Evolutionary conservation across 2,797 vertebrate genomes (phyloP).

Genomic region (Euthynnus affinis): DNA sequence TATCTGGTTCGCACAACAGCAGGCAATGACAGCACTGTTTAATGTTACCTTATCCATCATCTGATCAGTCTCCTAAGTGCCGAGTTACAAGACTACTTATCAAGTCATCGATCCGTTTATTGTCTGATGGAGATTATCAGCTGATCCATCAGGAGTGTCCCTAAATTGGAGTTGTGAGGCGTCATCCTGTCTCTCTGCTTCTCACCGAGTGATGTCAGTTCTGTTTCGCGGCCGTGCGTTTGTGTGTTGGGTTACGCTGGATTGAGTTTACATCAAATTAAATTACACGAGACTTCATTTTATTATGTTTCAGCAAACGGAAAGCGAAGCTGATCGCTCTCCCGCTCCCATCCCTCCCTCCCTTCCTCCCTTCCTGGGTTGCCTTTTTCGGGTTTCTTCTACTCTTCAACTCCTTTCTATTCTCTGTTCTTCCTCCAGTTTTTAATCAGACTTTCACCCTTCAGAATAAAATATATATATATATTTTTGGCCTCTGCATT

Average conservation of each 20-base stretch:
- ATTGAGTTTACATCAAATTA: slow-evolving; percentile 28
- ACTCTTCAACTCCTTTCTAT: background rate
- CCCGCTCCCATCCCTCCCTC: background rate
- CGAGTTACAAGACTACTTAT: background rate
- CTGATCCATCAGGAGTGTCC: slow-evolving; percentile 12
- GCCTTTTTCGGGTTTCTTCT: background rate
- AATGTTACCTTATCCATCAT: background rate
- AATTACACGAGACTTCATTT: slow-evolving; percentile 25
- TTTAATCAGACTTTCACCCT: background rate
- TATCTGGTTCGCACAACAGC: no score
- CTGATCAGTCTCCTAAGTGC: background rate
- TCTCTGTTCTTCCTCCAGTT: background rate
- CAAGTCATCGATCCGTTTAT: background rate
- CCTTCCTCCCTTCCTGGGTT: background rate
- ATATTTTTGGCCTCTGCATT: background rate
- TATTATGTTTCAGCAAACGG: slow-evolving; percentile 6
- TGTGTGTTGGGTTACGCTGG: background rate
- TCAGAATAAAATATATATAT: no score
- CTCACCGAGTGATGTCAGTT: background rate
- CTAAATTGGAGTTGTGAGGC: slow-evolving; percentile 7
- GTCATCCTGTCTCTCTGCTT: slow-evolving; percentile 5
- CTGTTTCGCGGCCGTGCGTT: background rate
- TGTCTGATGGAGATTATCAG: background rate
- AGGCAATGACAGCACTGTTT: background rate
- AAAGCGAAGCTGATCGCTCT: background rate